Evolutionary conservation across 2,888 invertebrate genomes (phyloP), one percentile per base, ranked within the genome.

Genomic region (Cosmia trapezina): DNA sequence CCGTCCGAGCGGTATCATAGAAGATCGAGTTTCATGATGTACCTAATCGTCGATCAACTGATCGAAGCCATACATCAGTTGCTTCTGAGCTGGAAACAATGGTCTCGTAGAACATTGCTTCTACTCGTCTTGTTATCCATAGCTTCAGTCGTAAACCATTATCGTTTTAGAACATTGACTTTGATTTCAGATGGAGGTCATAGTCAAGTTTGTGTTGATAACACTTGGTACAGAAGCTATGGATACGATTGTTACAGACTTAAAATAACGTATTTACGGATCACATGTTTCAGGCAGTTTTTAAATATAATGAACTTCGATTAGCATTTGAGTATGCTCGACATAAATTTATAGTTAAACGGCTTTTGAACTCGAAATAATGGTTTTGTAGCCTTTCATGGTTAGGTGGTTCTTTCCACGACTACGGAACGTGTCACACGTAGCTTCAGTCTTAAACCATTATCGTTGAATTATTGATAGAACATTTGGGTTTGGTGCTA

Each of bases 371-470:
- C 4, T 22, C 8, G 12, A 72, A 56, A 71, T 41, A 70, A 70
- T 45, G 53, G 22, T 70, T 17, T 45, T 6, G 6, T 45, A 45
- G 43, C 19, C 19, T 60, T 43, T 49, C 33, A n/a, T 66, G 6
- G 60, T 17, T 41, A 22, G n/a, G n/a, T 60, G 60, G 6, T 37
- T 22, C 1, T 22, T 41, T 22, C 4, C 4, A 43, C 49, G 51
- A 14, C 43, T 59, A 47, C 28, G 12, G 17, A 47, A 17, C n/a
- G n/a, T 3, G 53, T 37, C 60, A 73, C 51, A n/a, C 17, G 17
- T 41, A 73, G 75, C 33, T 63, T 73, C 43, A 22, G 43, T 64
- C 43, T 53, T 60, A 63, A 74, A 73, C 33, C 54, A 63, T 56
- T 56, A 49, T 43, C 33, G 33, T 56, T 62, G 19, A 70, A 67